Evolutionary conservation across 2,113 vertebrate genomes (phyloP).

Genomic region (Odocoileus virginianus): DNA sequence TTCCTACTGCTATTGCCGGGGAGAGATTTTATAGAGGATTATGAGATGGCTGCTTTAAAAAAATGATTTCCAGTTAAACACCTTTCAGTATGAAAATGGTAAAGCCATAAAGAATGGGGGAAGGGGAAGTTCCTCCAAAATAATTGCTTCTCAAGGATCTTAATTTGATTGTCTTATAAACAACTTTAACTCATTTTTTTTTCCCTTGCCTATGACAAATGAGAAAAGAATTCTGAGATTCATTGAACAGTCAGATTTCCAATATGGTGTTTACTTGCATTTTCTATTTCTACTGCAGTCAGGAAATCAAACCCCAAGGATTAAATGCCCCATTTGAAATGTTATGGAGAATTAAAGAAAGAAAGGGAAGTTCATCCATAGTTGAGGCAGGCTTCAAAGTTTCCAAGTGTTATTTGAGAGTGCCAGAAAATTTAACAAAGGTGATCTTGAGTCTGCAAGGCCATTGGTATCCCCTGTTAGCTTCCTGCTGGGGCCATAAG

Average conservation of each 20-base stretch:
- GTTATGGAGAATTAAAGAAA: neutral
- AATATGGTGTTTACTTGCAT: slow-evolving; percentile 56
- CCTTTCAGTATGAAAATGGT: slow-evolving; percentile 37
- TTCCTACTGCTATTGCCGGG: slow-evolving; percentile 19
- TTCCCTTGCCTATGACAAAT: slow-evolving; percentile 28
- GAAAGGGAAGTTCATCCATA: neutral
- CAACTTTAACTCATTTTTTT: slow-evolving; percentile 42
- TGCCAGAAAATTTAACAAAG: too few relatives aligned
- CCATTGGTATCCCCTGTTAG: accelerated
- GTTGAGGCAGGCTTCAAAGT: neutral
- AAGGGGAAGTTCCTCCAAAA: neutral
- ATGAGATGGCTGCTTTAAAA: slow-evolving; percentile 45
- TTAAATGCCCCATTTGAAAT: slow-evolving; percentile 19
- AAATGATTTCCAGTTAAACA: slow-evolving; percentile 62
- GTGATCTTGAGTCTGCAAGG: neutral
- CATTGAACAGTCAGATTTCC: slow-evolving; percentile 54
- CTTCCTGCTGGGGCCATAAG: neutral
- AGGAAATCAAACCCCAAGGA: slow-evolving; percentile 47
- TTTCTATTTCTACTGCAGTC: slow-evolving; percentile 36
- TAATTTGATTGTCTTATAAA: slow-evolving; percentile 34
- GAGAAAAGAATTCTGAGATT: slow-evolving; percentile 44
- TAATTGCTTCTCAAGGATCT: slow-evolving; percentile 48
- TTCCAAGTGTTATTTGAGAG: neutral
- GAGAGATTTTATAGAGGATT: slow-evolving; percentile 57
- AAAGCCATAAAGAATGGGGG: neutral